A percentile compares a stretch with the other conserved stretches of the same genome.
phyloP scores from a whole-genome alignment of 2,113 vertebrate species.

The Colistium nudipinnis region DNA sequence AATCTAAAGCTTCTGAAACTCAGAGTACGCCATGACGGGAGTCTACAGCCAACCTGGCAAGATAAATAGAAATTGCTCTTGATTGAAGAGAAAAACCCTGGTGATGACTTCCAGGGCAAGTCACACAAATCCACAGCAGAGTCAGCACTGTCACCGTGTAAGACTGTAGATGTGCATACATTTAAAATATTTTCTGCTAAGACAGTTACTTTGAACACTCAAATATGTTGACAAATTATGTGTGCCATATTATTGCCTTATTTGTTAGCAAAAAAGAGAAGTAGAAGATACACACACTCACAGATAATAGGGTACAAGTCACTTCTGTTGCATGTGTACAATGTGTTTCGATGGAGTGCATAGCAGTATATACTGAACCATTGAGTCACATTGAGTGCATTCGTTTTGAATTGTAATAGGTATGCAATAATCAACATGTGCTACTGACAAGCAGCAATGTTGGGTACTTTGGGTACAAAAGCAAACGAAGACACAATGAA shows the following conservation, averaged over 20 bases:
- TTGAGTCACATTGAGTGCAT: no score
- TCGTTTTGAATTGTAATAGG: no score
- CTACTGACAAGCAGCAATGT: neutral
- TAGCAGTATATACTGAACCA: neutral
- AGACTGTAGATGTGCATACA: slow-evolving; percentile 19
- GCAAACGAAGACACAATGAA: no score
- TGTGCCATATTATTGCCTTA: no score
- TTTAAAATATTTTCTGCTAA: slow-evolving; percentile 43
- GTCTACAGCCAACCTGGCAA: slow-evolving; percentile 42
- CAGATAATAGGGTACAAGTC: neutral
- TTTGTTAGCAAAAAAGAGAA: slow-evolving; percentile 9
- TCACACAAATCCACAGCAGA: slow-evolving; percentile 32
- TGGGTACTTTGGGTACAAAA: no score
- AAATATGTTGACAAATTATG: neutral
- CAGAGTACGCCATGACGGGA: slow-evolving; percentile 50
- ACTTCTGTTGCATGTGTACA: neutral
- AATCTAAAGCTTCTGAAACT: slow-evolving; percentile 53
- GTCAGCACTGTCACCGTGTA: slow-evolving; percentile 46
- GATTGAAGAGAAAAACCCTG: slow-evolving; percentile 40
- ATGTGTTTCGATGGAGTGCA: neutral
- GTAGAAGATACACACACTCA: neutral
- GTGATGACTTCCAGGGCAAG: slow-evolving; percentile 42
- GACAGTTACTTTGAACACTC: slow-evolving; percentile 13
- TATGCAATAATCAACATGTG: neutral
- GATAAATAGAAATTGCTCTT: slow-evolving; percentile 37